These are phyloP conservation scores for Nasalis larvatus DNA, from an alignment of 2,113 vertebrate genomes.

Conservation along the genomic window DNA sequence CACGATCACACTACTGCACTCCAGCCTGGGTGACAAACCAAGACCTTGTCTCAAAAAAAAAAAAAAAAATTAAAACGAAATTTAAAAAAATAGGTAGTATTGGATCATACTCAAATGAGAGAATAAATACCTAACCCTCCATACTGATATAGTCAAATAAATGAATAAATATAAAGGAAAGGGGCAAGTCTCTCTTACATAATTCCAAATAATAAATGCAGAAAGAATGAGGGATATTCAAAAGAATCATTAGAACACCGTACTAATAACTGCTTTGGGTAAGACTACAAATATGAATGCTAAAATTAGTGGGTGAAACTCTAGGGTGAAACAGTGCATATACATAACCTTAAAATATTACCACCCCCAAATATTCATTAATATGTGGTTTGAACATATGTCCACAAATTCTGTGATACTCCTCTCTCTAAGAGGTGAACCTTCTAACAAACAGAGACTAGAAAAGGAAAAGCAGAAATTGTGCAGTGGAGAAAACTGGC, in stretches of 20 bases:
- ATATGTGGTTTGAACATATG: neutral
- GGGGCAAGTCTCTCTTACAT: neutral
- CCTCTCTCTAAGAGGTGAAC: neutral
- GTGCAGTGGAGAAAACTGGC: neutral
- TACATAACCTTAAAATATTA: neutral
- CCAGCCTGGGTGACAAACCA: no score
- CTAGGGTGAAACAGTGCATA: neutral
- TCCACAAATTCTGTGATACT: neutral
- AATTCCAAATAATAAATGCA: neutral
- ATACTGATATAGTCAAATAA: neutral
- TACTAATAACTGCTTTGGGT: neutral
- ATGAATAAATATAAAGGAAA: neutral
- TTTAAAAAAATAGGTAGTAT: neutral
- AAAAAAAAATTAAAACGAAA: no score
- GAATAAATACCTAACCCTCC: neutral
- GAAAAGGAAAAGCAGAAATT: neutral
- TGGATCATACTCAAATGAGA: neutral
- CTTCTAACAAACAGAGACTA: neutral
- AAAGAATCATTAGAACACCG: neutral
- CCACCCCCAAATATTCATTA: neutral
- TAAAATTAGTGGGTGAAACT: neutral
- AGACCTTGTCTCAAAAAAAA: no score
- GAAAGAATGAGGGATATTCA: neutral
- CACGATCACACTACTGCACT: no score
- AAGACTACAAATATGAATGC: neutral